Conservation (phyloP, 2,113 vertebrate species). For the Brachirus orientalis region DNA sequence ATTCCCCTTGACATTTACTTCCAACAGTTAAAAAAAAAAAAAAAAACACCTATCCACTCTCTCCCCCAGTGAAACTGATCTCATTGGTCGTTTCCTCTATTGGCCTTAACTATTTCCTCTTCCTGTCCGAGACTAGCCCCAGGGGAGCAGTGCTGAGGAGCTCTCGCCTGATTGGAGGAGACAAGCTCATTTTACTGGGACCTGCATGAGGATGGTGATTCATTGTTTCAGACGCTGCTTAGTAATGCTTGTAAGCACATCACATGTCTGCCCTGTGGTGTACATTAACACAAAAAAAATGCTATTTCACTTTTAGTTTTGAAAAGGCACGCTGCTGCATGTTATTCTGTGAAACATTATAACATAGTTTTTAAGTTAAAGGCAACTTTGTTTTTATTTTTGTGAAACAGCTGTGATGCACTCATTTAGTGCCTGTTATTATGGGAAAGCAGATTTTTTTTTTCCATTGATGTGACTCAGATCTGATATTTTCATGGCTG, state of each 20-base stretch:
- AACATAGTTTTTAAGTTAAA: too few species aligned
- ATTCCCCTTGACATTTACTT: slow-evolving; percentile 53
- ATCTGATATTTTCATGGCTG: too few species aligned
- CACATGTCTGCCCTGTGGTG: slow-evolving; percentile 4
- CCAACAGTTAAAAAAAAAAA: slow-evolving; percentile 5
- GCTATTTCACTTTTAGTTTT: too few species aligned
- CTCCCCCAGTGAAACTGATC: slow-evolving; percentile 59
- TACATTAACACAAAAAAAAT: too few species aligned
- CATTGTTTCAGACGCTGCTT: slow-evolving; percentile 19
- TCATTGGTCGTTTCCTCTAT: slow-evolving; percentile 60
- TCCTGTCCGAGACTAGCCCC: slow-evolving; percentile 63
- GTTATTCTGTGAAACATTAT: too few species aligned
- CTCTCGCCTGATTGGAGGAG: slow-evolving; percentile 65
- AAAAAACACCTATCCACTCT: slow-evolving; percentile 30
- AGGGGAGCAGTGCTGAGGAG: slow-evolving; percentile 49
- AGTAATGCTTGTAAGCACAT: slow-evolving; percentile 7
- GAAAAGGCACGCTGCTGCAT: too few species aligned
- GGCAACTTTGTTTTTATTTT: too few species aligned
- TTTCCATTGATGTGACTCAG: too few species aligned
- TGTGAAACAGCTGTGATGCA: too few species aligned
- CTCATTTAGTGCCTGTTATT: too few species aligned
- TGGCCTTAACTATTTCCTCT: slow-evolving; percentile 72
- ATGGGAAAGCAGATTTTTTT: too few species aligned
- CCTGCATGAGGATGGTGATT: slow-evolving; percentile 23
- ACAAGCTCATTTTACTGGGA: slow-evolving; percentile 50